phyloP scores from a whole-genome alignment of 2,113 vertebrate species.

The Urocynchramus pylzowi region DNA sequence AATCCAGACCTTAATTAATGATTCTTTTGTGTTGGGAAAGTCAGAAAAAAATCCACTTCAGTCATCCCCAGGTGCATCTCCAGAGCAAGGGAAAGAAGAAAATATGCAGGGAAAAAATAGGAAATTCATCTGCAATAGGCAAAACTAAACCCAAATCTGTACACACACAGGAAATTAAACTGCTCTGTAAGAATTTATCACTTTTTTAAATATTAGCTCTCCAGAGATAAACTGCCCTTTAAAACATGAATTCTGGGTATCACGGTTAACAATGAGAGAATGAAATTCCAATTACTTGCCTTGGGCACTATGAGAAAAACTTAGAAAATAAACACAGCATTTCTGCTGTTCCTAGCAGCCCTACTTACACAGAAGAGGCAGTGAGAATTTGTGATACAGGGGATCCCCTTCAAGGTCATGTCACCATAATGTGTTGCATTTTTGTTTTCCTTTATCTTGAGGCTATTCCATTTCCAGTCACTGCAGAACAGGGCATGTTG shows the following conservation, averaged over 20 bases:
- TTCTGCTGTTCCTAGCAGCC: background rate
- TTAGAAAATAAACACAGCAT: background rate
- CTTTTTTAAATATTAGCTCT: background rate
- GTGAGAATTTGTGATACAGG: background rate
- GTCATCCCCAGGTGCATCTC: background rate
- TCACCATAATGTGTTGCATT: background rate
- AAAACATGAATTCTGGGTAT: background rate
- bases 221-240: background rate
- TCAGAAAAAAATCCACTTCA: background rate
- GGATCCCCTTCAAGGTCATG: background rate
- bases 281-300: background rate
- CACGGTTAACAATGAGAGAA: background rate
- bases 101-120: background rate
- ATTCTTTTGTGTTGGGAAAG: background rate
- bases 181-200: background rate
- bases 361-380: background rate
- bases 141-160: background rate
- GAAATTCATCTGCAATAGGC: background rate
- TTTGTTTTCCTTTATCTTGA: background rate
- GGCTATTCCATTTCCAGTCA: background rate
- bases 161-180: background rate
- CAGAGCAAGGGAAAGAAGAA: background rate
- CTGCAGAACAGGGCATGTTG: background rate
- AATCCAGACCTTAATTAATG: background rate
- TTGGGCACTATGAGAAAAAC: background rate